Base-by-base conservation (phyloP, 2,888 invertebrate genomes). In the Atethmia centrago region DNA sequence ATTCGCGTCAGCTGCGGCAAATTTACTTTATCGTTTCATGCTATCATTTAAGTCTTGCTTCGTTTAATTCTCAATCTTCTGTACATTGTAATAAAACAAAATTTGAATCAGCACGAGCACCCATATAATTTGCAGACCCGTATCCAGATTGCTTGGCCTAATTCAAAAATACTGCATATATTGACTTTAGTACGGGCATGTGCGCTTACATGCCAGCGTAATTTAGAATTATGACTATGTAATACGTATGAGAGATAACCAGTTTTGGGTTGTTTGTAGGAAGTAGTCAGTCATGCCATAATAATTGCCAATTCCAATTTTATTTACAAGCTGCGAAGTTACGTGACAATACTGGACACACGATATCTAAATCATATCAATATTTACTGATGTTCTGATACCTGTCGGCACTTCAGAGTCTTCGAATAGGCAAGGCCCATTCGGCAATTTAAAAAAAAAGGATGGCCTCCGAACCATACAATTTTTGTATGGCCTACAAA, bases 111-210 rank as follows among this genome's bases (percentile, higher is more conserved):
- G 62, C 56, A 61, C 25, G 28, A 25, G 40, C 63, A 65, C 42
- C 71, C 76, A 79, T 86, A 86, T 85, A 84, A 85, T 83, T 81
- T 84, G 74, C 82, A 81, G 77, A 78, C 77, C 82, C 83, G 80
- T 83, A 84, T 84, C 81, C 77, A 65, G 80, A 80, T 85, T 72
- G 86, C 85, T 87, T 88, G 90, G 78, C 79, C 80, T 85, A 76
- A 83, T 80, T 85, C 51, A 75, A 77, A 86, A 85, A 83, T 79
- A 78, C 74, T 80, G 71, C 80, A 74, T 78, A 74, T 78, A 77
- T 74, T 83, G 74, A 81, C 71, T 87, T 83, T 75, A 81, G 59
- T 72, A 74, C 71, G 71, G 80, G 74, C 84, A 79, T 85, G 67
- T 84, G 74, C 61, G 55, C 70, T 71, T 68, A 61, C 74, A 59